Base-by-base conservation (phyloP, 2,797 vertebrate species). In the Rhinogobio ventralis region DNA sequence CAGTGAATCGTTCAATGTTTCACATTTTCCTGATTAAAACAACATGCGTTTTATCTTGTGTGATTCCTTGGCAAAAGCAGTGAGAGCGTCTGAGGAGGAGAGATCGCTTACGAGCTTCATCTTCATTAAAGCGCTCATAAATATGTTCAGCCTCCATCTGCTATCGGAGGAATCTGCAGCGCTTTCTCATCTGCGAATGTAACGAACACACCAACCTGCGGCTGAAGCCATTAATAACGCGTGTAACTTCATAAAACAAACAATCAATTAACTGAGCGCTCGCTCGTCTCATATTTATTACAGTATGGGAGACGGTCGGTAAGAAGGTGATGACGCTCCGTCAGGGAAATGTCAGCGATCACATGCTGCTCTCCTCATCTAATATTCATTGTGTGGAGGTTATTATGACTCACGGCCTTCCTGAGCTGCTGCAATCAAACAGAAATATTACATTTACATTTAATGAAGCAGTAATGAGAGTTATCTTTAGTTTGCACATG, bases 81-180 rank as follows among this genome's bases (percentile, higher is more conserved):
- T 23, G n/a, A 85, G 84, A 92, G 69, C 69, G 13, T 25, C 72
- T 69, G 90, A 79, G 90, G 90, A 57, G 86, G 74, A 84, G 66
- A 77, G 73, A 88, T 86, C 88, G 89, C 85, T 88, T 82, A 91
- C 85, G 85, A 66, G 72, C 86, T 92, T 88, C 79, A 71, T 91
- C 92, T 89, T 91, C 91, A 94, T 93, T 92, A 93, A 91, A 91
- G 86, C 84, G 81, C 87, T 92, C 87, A 89, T 89, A 88, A 92
- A 92, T 91, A 93, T 90, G 87, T 86, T 68, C 64, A 53, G 64
- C 46, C 62, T 75, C 49, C 51, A 39, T 75, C 73, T 75, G 73
- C 73, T 14, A 49, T 49, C 45, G 8, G 69, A 73, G 25, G 45
- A 57, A 20, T 19, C 28, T 49, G 1, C 39, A 15, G 20, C 20